Percentiles rank a stretch among this genome's conserved stretches.
Evolutionary conservation across 2,113 vertebrate genomes (phyloP).

Genomic region (Tupaia tana): DNA sequence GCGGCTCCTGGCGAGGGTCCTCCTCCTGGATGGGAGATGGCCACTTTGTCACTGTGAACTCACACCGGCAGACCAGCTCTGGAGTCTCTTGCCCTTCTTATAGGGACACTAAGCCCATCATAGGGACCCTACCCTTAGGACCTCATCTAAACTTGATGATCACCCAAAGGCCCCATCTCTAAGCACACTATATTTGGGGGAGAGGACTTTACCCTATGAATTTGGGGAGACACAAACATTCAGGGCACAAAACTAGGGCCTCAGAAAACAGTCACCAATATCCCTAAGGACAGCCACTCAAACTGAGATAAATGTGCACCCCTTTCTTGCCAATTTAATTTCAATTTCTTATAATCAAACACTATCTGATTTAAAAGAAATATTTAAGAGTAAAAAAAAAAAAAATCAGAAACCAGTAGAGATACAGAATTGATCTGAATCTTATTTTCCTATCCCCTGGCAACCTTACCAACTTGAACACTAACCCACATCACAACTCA

Average conservation of each 20-base stretch:
- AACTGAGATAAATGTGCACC: not conserved
- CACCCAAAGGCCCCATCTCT: not conserved
- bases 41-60: not conserved
- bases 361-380: not conserved
- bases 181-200: not conserved
- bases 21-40: not conserved
- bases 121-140: not conserved
- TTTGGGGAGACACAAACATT: not conserved
- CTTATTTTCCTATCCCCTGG: not conserved
- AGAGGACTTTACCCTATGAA: not conserved
- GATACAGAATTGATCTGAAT: not conserved
- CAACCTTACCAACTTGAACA: not conserved
- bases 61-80: too few species aligned
- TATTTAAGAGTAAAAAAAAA: not conserved
- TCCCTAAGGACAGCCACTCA: not conserved
- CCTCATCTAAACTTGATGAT: not conserved
- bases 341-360: not conserved
- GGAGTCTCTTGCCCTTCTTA: not conserved
- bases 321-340: not conserved
- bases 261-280: not conserved
- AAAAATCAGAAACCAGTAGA: not conserved
- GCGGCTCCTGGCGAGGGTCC: too few species aligned
- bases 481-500: not conserved
- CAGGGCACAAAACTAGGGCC: not conserved
- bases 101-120: not conserved